phyloP scores from a whole-genome alignment of 2,113 vertebrate species.

The Octodon degus region DNA sequence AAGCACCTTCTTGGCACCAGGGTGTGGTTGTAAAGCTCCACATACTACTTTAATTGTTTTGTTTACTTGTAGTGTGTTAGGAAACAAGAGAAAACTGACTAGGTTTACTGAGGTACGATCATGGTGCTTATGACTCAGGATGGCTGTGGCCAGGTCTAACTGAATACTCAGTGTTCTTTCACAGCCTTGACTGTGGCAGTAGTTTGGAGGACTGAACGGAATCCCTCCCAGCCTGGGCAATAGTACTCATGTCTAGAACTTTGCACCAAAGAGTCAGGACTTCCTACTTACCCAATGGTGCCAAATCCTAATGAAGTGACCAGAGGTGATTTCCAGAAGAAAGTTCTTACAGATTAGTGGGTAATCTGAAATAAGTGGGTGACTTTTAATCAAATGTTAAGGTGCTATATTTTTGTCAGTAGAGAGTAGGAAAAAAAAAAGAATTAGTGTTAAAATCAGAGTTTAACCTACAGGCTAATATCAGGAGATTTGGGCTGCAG shows the following conservation, averaged over 20 bases:
- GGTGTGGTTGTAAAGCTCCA: not conserved
- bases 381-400: not conserved
- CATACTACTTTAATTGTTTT: conserved; percentile 13
- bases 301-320: not conserved
- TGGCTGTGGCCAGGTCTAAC: not conserved
- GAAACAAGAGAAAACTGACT: not conserved
- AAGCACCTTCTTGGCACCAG: not conserved
- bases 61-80: not conserved
- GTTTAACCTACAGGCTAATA: not conserved
- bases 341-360: not conserved
- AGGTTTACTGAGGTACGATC: not conserved
- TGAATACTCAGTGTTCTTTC: not conserved
- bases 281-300: not conserved
- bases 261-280: not conserved
- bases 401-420: not conserved
- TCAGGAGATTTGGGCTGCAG: not conserved
- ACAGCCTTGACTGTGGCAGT: not conserved
- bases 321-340: not conserved
- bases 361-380: not conserved
- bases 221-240: not conserved
- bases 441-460: not conserved
- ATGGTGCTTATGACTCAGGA: not conserved
- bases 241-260: not conserved
- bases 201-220: not conserved
- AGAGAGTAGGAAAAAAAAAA: not conserved